Conservation (phyloP, 2,888 invertebrate genomes). For the Diploptera punctata region DNA sequence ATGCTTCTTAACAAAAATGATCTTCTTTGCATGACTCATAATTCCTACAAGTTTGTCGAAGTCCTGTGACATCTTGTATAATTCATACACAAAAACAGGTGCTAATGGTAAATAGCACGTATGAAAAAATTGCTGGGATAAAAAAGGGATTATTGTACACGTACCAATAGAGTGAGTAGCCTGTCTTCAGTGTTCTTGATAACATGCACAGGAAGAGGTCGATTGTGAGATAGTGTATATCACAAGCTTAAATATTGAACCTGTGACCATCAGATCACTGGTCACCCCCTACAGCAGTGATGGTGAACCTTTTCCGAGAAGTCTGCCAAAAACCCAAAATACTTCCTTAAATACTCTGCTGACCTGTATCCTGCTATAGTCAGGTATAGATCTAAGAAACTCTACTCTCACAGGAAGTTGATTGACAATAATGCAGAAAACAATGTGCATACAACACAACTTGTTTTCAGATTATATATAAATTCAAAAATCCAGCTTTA, state of each 20-base stretch:
- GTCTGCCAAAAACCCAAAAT: slow-evolving; percentile 9
- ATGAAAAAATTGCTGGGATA: not conserved
- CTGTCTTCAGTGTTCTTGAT: not conserved
- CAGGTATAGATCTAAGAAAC: too few species aligned
- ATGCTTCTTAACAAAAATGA: too few species aligned
- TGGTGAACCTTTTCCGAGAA: slow-evolving; percentile 4
- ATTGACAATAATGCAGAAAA: too few species aligned
- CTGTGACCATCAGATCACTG: not conserved
- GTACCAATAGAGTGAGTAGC: not conserved
- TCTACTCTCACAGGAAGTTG: too few species aligned
- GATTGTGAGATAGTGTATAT: slow-evolving; percentile 2
- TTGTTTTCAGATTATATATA: too few species aligned
- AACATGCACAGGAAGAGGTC: slow-evolving; percentile 6
- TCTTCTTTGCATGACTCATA: too few species aligned
- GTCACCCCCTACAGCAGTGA: slow-evolving; percentile 6
- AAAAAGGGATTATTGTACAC: not conserved
- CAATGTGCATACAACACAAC: not conserved
- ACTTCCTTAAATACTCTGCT: not conserved
- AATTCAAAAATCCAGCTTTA: too few species aligned
- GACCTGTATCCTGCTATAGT: too few species aligned
- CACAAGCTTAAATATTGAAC: not conserved
- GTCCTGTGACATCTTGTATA: too few species aligned
- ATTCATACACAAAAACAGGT: too few species aligned
- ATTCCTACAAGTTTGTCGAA: too few species aligned
- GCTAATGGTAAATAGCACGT: not conserved